phyloP scores from a whole-genome alignment of 2,797 vertebrate genomes.

The Phoxinus dragarum region DNA sequence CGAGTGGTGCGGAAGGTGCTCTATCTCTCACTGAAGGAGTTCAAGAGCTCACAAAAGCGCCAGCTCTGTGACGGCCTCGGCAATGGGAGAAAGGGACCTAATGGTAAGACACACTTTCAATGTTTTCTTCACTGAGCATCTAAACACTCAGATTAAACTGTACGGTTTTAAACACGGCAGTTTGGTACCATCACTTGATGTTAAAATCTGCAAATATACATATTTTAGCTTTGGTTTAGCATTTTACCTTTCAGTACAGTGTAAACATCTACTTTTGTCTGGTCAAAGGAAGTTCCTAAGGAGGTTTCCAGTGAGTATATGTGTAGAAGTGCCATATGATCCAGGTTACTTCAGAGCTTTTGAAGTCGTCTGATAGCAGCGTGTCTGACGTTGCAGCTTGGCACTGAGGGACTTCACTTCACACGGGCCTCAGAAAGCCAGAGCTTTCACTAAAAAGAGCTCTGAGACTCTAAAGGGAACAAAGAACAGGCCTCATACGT shows the following conservation, averaged over 20 bases:
- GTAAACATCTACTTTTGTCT: neutral
- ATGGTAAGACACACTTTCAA: conserved; percentile 80
- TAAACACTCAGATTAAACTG: neutral
- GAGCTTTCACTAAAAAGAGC: conserved; percentile 73
- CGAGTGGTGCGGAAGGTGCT: conserved; percentile 97
- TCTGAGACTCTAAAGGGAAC: conserved; percentile 66
- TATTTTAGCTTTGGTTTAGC: neutral
- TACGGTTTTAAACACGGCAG: neutral
- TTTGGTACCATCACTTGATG: neutral
- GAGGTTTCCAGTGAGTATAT: conserved; percentile 5
- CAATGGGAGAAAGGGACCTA: conserved; percentile 87
- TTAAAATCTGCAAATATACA: neutral
- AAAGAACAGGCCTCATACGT: conserved; percentile 39
- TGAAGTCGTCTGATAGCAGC: conserved; percentile 48
- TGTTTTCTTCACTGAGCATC: neutral
- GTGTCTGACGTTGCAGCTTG: conserved; percentile 29
- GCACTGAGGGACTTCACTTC: conserved; percentile 69
- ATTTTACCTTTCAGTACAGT: conserved; percentile 2
- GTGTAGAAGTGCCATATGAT: conserved; percentile 9
- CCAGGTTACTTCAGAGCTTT: conserved; percentile 46
- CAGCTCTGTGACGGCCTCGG: conserved; percentile 86
- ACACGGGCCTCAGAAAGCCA: conserved; percentile 74
- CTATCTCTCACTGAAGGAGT: conserved; percentile 98
- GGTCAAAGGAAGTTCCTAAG: conserved; percentile 29
- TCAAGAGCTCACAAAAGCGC: conserved; percentile 96